phyloP scores from a whole-genome alignment of 2,888 invertebrate species.

The Drosophila macrospina region DNA sequence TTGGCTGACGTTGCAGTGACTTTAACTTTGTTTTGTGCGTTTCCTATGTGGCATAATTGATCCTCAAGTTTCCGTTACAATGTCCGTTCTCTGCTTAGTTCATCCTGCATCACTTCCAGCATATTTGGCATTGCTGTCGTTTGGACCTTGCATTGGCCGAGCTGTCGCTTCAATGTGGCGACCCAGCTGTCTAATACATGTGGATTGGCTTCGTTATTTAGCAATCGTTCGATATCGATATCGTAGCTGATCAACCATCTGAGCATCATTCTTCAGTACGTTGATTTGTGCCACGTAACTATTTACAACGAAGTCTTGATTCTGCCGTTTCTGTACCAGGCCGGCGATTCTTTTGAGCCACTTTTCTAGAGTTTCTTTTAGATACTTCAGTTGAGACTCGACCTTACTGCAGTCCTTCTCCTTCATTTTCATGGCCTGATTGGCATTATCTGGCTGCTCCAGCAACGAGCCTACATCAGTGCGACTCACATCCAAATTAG shows the following conservation, averaged over 20 bases:
- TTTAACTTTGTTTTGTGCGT: slow-evolving; percentile 80
- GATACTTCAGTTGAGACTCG: slow-evolving; percentile 70
- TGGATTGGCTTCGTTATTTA: slow-evolving; percentile 87
- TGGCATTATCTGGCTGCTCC: slow-evolving; percentile 88
- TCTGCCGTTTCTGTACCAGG: slow-evolving; percentile 82
- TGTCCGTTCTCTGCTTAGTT: slow-evolving; percentile 82
- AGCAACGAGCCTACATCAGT: slow-evolving; percentile 88
- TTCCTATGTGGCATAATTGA: slow-evolving; percentile 80
- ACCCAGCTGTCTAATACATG: slow-evolving; percentile 88
- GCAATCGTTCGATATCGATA: slow-evolving; percentile 88
- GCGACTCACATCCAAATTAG: slow-evolving; percentile 87
- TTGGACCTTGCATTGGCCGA: slow-evolving; percentile 85
- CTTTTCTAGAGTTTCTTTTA: slow-evolving; percentile 81
- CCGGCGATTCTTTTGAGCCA: slow-evolving; percentile 82
- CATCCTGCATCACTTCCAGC: slow-evolving; percentile 84
- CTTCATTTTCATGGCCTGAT: slow-evolving; percentile 87
- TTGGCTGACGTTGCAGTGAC: slow-evolving; percentile 22
- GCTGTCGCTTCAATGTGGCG: slow-evolving; percentile 88
- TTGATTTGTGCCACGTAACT: slow-evolving; percentile 85
- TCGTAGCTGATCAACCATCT: slow-evolving; percentile 86
- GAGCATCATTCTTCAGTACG: slow-evolving; percentile 87
- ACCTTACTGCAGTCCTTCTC: slow-evolving; percentile 79
- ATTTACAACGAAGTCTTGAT: slow-evolving; percentile 75
- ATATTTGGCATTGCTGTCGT: slow-evolving; percentile 84
- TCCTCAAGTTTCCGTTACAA: slow-evolving; percentile 78